Conservation (phyloP, 1,140 invertebrate genomes). For the Ostrea edulis region DNA sequence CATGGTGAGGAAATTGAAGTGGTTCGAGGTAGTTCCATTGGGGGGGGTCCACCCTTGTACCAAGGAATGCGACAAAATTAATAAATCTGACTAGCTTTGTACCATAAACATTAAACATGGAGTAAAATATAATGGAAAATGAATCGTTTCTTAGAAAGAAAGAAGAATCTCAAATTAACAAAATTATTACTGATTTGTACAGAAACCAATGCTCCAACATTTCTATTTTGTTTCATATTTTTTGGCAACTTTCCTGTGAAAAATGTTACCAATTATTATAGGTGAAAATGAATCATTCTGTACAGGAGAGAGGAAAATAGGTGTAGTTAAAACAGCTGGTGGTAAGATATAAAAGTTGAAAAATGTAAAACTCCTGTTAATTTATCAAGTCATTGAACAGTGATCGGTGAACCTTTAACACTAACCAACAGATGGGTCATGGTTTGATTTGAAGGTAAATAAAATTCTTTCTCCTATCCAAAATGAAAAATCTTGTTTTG, state of each 20-base stretch:
- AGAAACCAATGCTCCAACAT: background rate
- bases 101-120: background rate
- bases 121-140: background rate
- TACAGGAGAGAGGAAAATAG: background rate
- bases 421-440: background rate
- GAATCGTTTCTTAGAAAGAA: background rate
- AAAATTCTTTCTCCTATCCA: background rate
- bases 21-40: constrained; percentile 21
- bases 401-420: constrained; percentile 7
- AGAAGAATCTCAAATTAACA: background rate
- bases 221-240: background rate
- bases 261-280: constrained; percentile 29
- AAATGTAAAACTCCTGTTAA: background rate
- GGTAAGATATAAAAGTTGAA: background rate
- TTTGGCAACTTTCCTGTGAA: constrained; percentile 30
- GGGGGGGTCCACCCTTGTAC: constrained; percentile 26
- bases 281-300: constrained; percentile 26
- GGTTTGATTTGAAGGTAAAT: background rate
- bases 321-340: constrained; percentile 20
- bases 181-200: background rate
- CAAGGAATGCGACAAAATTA: constrained; percentile 29
- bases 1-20: constrained; percentile 9
- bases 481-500: background rate
- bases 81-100: background rate
- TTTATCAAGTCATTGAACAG: constrained; percentile 25